Conservation (phyloP, 2,113 vertebrate genomes). For the Oriolus oriolus region DNA sequence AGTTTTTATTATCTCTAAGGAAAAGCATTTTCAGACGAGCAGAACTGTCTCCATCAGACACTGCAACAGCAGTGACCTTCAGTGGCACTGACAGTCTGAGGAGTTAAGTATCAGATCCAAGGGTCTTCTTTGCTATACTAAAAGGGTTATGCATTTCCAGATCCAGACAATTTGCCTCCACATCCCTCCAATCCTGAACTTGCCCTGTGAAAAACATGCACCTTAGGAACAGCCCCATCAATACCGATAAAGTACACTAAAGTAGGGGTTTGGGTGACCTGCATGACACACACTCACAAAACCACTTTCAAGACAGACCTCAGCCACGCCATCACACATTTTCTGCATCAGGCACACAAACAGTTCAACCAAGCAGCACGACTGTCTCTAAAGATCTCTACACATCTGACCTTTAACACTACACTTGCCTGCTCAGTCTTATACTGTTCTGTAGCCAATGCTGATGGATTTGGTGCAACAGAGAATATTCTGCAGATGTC, state of each 20-base stretch:
- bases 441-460: neutral
- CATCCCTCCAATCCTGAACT: neutral
- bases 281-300: neutral
- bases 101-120: neutral
- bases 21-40: neutral
- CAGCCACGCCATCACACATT: neutral
- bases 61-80: neutral
- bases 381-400: neutral
- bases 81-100: neutral
- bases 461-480: neutral
- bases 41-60: neutral
- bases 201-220: neutral
- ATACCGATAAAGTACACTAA: neutral
- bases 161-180: neutral
- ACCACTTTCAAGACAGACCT: neutral
- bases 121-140: neutral
- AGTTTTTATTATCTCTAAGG: neutral
- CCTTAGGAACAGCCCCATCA: neutral
- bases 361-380: neutral
- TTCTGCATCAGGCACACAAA: neutral
- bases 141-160: neutral
- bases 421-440: neutral
- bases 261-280: neutral
- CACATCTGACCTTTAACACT: neutral
- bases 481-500: neutral